These are phyloP conservation scores for Pararge aegeria DNA, from an alignment of 1,140 invertebrate species.

Conservation along the genomic window DNA sequence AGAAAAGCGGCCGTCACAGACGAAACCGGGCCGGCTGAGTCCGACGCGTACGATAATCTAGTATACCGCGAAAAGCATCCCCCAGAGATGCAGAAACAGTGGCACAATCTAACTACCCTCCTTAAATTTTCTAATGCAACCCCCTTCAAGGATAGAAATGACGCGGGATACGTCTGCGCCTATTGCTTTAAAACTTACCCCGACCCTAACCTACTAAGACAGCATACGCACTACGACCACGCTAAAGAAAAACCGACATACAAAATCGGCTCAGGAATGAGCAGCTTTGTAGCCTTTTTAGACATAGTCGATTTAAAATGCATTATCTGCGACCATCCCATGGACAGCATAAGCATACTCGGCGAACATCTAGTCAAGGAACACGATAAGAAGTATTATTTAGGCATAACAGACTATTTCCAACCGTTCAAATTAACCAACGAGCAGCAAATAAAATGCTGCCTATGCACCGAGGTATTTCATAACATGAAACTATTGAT, in stretches of 20 bases:
- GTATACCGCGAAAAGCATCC: conserved; percentile 54
- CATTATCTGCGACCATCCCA: conserved; percentile 49
- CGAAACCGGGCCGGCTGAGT: conserved; percentile 38
- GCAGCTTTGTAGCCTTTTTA: conserved; percentile 62
- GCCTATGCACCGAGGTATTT: conserved; percentile 57
- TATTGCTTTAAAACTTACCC: conserved; percentile 67
- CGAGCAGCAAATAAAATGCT: conserved; percentile 63
- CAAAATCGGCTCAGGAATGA: conserved; percentile 59
- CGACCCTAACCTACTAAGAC: conserved; percentile 49
- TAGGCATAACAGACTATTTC: conserved; percentile 61
- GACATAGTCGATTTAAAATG: conserved; percentile 70
- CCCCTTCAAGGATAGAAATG: conserved; percentile 69
- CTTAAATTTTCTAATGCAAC: conserved; percentile 67
- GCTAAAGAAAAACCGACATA: conserved; percentile 58
- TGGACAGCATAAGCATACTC: conserved; percentile 47
- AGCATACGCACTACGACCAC: conserved; percentile 58
- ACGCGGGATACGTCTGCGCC: conserved; percentile 65
- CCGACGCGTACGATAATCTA: conserved; percentile 37
- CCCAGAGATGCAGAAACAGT: conserved; percentile 71
- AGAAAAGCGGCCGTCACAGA: conserved; percentile 53
- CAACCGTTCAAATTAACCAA: conserved; percentile 63
- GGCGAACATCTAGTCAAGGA: conserved; percentile 58
- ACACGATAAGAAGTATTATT: conserved; percentile 63
- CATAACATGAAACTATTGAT: conserved; percentile 70
- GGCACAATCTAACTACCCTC: conserved; percentile 63